Evolutionary conservation across 2,888 invertebrate genomes (phyloP).

Genomic region (Sepioteuthis lessoniana): DNA sequence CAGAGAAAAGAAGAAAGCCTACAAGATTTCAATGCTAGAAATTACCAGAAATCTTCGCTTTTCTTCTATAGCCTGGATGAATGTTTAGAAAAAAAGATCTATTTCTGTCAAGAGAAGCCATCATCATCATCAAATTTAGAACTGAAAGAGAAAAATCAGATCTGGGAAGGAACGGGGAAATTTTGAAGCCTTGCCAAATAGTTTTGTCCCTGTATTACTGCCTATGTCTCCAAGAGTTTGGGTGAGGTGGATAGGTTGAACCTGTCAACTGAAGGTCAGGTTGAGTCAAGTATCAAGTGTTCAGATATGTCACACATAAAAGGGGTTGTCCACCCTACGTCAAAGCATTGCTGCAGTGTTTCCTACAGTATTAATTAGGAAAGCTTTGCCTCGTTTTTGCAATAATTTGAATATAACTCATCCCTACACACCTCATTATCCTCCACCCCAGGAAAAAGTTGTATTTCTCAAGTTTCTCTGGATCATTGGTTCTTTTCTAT

Average conservation of each 20-base stretch:
- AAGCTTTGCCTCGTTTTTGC: neutral
- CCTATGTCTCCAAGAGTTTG: neutral
- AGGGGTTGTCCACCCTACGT: neutral
- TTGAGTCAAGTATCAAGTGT: neutral
- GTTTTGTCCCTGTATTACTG: neutral
- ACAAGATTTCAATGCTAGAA: neutral
- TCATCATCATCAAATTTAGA: neutral
- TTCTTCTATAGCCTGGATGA: neutral
- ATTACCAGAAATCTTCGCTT: neutral
- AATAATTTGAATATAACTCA: neutral
- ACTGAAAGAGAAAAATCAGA: neutral
- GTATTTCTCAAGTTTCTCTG: too few relatives aligned
- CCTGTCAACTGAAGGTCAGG: neutral
- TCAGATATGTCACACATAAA: constrained; percentile 9
- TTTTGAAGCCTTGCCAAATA: neutral
- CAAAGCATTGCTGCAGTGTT: neutral
- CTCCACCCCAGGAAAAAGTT: neutral
- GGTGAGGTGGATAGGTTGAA: neutral
- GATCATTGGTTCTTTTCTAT: too few relatives aligned
- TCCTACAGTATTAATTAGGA: neutral
- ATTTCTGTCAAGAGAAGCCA: neutral
- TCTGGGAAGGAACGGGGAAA: neutral
- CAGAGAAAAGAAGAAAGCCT: neutral
- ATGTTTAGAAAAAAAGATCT: neutral
- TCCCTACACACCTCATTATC: neutral